Percentiles rank a stretch among this genome's conserved stretches.
phyloP scores from a whole-genome alignment of 2,113 vertebrate genomes.

The Apus apus region DNA sequence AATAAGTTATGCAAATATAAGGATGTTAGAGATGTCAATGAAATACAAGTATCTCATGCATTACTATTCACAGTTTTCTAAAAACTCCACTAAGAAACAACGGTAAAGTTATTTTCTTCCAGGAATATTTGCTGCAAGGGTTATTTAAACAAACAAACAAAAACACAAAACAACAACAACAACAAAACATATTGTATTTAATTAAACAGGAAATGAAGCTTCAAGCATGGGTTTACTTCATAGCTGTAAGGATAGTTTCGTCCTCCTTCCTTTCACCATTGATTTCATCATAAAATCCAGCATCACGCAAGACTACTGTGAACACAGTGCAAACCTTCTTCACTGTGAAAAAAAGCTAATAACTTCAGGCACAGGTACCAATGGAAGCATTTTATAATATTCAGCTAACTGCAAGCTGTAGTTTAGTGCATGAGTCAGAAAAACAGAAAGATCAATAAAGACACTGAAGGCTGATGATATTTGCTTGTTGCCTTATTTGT shows the following conservation, averaged over 20 bases:
- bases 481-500: background rate
- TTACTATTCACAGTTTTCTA: background rate
- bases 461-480: background rate
- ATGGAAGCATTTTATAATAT: background rate
- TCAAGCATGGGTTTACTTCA: background rate
- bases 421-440: background rate
- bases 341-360: background rate
- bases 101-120: background rate
- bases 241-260: background rate
- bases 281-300: rapidly evolving
- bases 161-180: background rate
- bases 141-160: background rate
- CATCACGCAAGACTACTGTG: background rate
- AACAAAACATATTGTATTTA: background rate
- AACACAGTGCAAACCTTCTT: background rate
- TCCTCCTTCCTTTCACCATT: background rate
- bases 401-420: background rate
- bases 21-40: background rate
- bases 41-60: background rate
- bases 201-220: background rate
- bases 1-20: background rate
- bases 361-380: background rate
- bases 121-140: background rate
- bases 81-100: background rate
- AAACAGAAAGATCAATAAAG: background rate